These are phyloP conservation scores for Eilema griseolum DNA, from an alignment of 2,888 invertebrate species.

Conservation along the genomic window DNA sequence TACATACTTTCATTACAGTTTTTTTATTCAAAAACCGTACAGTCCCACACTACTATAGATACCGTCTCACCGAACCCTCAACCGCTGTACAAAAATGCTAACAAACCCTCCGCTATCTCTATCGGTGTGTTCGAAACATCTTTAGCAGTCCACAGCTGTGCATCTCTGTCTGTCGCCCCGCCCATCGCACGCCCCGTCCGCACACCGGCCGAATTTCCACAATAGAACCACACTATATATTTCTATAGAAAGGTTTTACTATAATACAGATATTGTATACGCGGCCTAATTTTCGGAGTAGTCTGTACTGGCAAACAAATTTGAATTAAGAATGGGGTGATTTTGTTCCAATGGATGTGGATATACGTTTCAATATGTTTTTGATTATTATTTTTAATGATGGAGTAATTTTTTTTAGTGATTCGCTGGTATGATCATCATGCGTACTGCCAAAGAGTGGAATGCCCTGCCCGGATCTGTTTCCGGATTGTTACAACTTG, in stretches of 20 bases:
- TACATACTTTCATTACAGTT: not conserved
- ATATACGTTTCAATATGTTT: not conserved
- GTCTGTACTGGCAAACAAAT: not conserved
- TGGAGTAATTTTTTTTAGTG: not conserved
- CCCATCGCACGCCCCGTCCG: constrained; percentile 78
- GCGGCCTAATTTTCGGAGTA: constrained; percentile 13
- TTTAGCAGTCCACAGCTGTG: constrained; percentile 53
- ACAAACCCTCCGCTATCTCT: constrained; percentile 36
- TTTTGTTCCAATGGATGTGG: not conserved
- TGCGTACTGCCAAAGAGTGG: too few species aligned
- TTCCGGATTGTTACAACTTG: too few species aligned
- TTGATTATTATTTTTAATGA: not conserved
- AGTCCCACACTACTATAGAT: not conserved
- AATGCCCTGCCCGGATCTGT: too few species aligned
- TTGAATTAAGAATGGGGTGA: constrained; percentile 14
- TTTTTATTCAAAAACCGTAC: not conserved
- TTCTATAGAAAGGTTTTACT: constrained; percentile 13
- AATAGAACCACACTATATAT: constrained; percentile 34
- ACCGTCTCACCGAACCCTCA: constrained; percentile 7
- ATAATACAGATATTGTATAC: constrained; percentile 15
- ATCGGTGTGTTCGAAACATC: constrained; percentile 34
- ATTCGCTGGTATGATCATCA: too few species aligned
- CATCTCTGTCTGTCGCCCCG: constrained; percentile 79
- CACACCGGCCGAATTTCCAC: constrained; percentile 69
- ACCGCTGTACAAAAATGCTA: constrained; percentile 11